These are phyloP conservation scores for Campylorhamphus procurvoides DNA, from an alignment of 2,113 vertebrate species.

Conservation along the genomic window DNA sequence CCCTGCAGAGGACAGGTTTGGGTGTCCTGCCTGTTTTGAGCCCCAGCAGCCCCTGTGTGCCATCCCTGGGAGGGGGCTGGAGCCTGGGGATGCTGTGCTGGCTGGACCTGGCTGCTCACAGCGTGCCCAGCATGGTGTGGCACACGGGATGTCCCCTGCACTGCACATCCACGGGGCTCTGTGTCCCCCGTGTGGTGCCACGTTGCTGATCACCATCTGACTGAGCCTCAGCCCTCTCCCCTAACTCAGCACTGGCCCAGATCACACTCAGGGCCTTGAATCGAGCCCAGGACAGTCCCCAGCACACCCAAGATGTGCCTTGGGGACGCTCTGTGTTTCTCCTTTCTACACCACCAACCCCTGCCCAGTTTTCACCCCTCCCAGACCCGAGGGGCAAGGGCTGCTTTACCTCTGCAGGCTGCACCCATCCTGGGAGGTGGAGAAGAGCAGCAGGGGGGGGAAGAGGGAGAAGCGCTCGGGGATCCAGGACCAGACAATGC, in stretches of 20 bases:
- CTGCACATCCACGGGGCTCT: background rate
- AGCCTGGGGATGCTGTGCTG: background rate
- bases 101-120: background rate
- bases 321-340: rapidly evolving
- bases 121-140: background rate
- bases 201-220: background rate
- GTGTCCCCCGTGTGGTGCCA: background rate
- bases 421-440: constrained; percentile 75
- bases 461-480: constrained; percentile 87
- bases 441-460: constrained; percentile 80
- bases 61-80: background rate
- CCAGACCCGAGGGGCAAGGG: rapidly evolving
- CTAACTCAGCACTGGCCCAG: background rate
- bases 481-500: constrained; percentile 89
- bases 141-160: background rate
- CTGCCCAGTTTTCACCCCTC: rapidly evolving
- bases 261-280: too few relatives aligned
- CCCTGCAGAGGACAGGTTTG: background rate
- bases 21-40: background rate
- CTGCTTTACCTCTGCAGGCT: constrained; percentile 79
- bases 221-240: background rate
- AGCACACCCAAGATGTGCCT: background rate
- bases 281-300: background rate
- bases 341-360: background rate
- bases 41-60: background rate